Percentiles rank a stretch among this genome's conserved stretches.
These are phyloP conservation scores for Drosophila micromelanica DNA, from an alignment of 1,140 invertebrate genomes.

Conservation along the genomic window DNA sequence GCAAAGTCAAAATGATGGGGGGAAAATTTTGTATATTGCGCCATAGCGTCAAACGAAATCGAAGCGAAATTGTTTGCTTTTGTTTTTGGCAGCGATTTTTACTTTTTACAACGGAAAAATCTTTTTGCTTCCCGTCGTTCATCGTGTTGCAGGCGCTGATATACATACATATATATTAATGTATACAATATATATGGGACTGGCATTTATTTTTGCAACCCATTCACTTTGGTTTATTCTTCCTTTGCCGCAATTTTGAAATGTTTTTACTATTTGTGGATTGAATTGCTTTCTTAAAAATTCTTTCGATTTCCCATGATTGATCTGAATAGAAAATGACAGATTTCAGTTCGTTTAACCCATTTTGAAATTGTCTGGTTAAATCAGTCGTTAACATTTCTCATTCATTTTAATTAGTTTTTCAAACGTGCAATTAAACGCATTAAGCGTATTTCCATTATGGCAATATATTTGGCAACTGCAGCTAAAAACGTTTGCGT, in stretches of 20 bases:
- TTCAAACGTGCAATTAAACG: slow-evolving; percentile 23
- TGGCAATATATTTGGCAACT: slow-evolving; percentile 15
- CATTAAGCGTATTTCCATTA: slow-evolving; percentile 12
- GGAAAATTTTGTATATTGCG: slow-evolving; percentile 1
- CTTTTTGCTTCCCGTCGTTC: slow-evolving; percentile 51
- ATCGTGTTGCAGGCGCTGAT: slow-evolving; percentile 9
- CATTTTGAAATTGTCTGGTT: slow-evolving; percentile 13
- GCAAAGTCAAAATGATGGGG: slow-evolving; percentile 8
- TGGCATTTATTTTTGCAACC: slow-evolving; percentile 63
- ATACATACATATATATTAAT: slow-evolving; percentile 31
- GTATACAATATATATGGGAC: slow-evolving; percentile 51
- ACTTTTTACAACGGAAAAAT: slow-evolving; percentile 73
- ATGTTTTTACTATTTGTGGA: slow-evolving; percentile 60
- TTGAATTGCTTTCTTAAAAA: slow-evolving; percentile 40
- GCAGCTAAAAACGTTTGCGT: slow-evolving; percentile 41
- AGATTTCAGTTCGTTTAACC: slow-evolving; percentile 8
- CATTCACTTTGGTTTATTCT: slow-evolving; percentile 55
- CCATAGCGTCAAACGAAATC: slow-evolving; percentile 21
- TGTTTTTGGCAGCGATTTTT: slow-evolving; percentile 60
- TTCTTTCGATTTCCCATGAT: slow-evolving; percentile 1
- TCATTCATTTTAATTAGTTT: slow-evolving; percentile 1
- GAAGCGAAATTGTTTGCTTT: slow-evolving; percentile 32
- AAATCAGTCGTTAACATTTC: slow-evolving; percentile 9
- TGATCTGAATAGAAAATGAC: not conserved
- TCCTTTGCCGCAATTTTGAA: slow-evolving; percentile 48